Evolutionary conservation across 2,113 vertebrate species (phyloP).

Genomic region (Ageneiosus marmoratus): DNA sequence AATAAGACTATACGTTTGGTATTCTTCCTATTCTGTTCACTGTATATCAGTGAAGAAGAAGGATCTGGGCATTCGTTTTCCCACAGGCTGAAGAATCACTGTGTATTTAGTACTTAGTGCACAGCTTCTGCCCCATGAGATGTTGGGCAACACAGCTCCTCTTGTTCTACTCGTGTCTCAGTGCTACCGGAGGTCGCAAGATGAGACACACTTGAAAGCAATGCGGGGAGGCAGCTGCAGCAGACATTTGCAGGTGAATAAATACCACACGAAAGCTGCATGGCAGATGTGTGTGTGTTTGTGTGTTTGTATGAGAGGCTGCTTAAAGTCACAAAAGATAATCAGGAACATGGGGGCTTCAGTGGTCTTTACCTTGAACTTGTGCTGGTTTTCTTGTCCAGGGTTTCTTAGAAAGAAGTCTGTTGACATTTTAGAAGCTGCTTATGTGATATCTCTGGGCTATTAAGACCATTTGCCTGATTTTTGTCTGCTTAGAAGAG

Average conservation of each 20-base stretch:
- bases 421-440: constrained; percentile 36
- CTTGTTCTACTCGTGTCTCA: constrained; percentile 50
- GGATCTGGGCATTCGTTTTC: constrained; percentile 11
- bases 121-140: constrained; percentile 28
- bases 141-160: constrained; percentile 51
- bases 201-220: constrained; percentile 51
- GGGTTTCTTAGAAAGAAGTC: constrained; percentile 24
- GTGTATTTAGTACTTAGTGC: constrained; percentile 22
- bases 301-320: constrained; percentile 25
- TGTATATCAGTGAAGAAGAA: constrained; percentile 36
- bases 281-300: constrained; percentile 18
- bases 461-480: constrained; percentile 9
- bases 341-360: constrained; percentile 42
- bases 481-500: not conserved
- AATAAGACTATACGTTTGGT: not conserved
- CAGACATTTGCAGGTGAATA: constrained; percentile 51
- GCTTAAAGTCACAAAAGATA: constrained; percentile 26
- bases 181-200: constrained; percentile 40
- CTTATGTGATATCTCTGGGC: constrained; percentile 13
- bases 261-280: constrained; percentile 41
- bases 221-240: constrained; percentile 46
- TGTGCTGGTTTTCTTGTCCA: constrained; percentile 42
- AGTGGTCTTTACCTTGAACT: constrained; percentile 17
- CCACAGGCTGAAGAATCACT: constrained; percentile 39
- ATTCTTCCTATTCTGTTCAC: constrained; percentile 16